These are phyloP conservation scores for Drosophila mercatorum DNA, from an alignment of 2,888 invertebrate species.

Conservation along the genomic window DNA sequence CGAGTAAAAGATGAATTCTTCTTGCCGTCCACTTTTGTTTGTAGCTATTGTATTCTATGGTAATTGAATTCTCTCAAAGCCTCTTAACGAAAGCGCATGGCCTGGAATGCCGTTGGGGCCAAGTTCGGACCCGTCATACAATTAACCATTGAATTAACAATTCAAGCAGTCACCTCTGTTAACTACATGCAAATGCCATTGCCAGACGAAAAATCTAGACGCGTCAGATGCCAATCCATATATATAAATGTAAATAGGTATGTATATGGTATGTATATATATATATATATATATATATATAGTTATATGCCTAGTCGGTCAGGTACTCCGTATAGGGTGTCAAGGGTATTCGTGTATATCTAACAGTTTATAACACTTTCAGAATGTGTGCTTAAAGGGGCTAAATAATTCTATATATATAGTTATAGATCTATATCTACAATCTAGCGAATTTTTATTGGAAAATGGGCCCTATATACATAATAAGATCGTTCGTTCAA, in stretches of 20 bases:
- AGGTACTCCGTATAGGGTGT: conserved; percentile 8
- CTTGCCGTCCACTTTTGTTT: conserved; percentile 4
- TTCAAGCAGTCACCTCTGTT: conserved; percentile 32
- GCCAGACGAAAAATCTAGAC: conserved; percentile 16
- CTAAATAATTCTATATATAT: too few species aligned
- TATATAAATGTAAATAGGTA: neutral
- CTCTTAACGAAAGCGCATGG: conserved; percentile 41
- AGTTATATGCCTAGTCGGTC: conserved; percentile 11
- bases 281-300: neutral
- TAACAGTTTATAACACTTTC: conserved; percentile 9
- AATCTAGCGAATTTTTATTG: too few species aligned
- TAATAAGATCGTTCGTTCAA: too few species aligned
- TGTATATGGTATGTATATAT: neutral
- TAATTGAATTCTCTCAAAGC: conserved; percentile 55
- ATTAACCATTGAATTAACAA: conserved; percentile 63
- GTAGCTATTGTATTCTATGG: conserved; percentile 23
- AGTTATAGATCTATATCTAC: too few species aligned
- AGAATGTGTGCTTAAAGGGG: neutral
- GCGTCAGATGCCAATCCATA: conserved; percentile 12
- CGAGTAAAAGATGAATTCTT: conserved; percentile 37
- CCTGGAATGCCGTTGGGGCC: conserved; percentile 54
- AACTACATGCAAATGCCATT: conserved; percentile 32
- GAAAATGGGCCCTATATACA: too few species aligned
- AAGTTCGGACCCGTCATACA: conserved; percentile 40
- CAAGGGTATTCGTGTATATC: conserved; percentile 8